Conservation (phyloP, 2,113 vertebrate genomes). For the Eidolon helvum region DNA sequence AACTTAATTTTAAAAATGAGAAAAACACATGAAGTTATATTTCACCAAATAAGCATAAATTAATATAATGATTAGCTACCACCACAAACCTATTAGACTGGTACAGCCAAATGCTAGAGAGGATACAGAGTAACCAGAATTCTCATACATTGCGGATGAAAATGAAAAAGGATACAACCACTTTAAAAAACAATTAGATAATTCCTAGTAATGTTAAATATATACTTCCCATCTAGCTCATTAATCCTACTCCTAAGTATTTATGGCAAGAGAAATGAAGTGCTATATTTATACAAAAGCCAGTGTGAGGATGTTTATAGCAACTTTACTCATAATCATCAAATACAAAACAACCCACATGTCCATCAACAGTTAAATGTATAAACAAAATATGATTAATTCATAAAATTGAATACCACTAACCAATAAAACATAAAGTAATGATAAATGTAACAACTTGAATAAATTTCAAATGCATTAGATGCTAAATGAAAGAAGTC, state of each 20-base stretch:
- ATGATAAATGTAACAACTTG: background rate
- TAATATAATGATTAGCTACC: background rate
- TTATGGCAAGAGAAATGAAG: background rate
- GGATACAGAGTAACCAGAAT: background rate
- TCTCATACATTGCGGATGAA: background rate
- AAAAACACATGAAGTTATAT: too few species aligned
- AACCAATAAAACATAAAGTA: background rate
- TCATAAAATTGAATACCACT: background rate
- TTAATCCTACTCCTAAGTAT: background rate
- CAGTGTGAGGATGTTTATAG: background rate
- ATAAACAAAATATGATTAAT: background rate
- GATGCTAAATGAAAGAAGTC: background rate
- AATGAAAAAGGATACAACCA: background rate
- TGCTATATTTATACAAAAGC: background rate
- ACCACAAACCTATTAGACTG: background rate
- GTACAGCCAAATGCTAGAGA: background rate
- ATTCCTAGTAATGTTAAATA: background rate
- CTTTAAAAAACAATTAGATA: background rate
- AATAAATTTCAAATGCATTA: background rate
- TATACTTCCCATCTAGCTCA: background rate
- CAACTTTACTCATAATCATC: background rate
- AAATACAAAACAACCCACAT: background rate
- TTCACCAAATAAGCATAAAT: too few species aligned
- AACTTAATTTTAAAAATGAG: too few species aligned
- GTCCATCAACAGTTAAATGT: background rate